Conservation (phyloP, 2,888 invertebrate species). For the Temnothorax ravouxi region DNA sequence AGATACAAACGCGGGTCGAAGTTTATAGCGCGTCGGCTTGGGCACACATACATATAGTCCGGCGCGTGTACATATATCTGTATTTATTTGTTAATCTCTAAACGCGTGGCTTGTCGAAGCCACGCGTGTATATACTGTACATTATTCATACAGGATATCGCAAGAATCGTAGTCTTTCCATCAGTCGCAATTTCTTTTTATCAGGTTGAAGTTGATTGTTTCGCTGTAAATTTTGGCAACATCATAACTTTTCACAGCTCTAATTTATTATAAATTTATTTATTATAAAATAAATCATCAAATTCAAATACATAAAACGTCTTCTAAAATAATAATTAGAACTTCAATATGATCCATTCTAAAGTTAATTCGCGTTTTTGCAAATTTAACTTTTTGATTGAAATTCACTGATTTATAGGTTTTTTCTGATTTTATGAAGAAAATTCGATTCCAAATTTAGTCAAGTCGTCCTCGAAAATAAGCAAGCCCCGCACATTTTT, state of each 20-base stretch:
- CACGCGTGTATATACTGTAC: constrained; percentile 23
- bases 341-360: background rate
- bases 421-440: background rate
- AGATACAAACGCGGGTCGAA: constrained; percentile 22
- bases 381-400: background rate
- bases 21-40: constrained; percentile 38
- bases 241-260: background rate
- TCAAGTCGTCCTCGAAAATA: background rate
- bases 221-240: background rate
- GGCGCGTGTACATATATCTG: constrained; percentile 71
- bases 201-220: background rate
- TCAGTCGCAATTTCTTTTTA: background rate
- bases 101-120: constrained; percentile 3
- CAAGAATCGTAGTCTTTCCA: constrained; percentile 18
- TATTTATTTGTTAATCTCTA: constrained; percentile 75
- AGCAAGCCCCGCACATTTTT: background rate
- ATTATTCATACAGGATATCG: constrained; percentile 38
- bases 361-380: background rate
- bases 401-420: background rate
- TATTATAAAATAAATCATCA: background rate
- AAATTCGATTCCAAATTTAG: background rate
- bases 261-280: background rate
- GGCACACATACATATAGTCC: constrained; percentile 58
- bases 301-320: background rate
- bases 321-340: background rate